Conservation (phyloP, 2,888 invertebrate genomes). For the Nomada fucata region DNA sequence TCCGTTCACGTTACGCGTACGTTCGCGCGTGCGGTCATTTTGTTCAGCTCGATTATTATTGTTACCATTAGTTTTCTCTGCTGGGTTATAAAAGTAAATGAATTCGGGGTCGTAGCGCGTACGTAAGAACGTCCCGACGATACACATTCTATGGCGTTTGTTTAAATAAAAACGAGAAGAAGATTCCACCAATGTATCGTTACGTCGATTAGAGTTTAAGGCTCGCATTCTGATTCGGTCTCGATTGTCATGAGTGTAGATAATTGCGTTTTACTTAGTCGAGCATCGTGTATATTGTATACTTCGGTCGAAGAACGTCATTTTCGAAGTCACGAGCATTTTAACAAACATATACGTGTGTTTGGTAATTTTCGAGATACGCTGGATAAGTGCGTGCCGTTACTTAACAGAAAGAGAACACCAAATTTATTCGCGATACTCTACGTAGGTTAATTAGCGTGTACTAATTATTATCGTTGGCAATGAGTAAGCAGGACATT, state of each 20-base stretch:
- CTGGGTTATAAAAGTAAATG: constrained; percentile 5
- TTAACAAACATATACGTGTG: background rate
- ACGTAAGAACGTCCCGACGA: constrained; percentile 6
- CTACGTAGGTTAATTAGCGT: constrained; percentile 9
- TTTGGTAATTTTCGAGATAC: constrained; percentile 4
- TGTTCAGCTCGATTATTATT: constrained; percentile 11
- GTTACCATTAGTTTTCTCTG: background rate
- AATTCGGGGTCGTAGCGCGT: constrained; percentile 10
- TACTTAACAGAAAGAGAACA: background rate
- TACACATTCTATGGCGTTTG: constrained; percentile 26
- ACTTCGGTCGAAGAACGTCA: background rate
- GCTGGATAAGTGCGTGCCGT: background rate
- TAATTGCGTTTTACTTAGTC: background rate
- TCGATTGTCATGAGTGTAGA: background rate
- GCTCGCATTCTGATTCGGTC: constrained; percentile 4
- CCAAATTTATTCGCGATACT: constrained; percentile 21
- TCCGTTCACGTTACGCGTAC: constrained; percentile 51
- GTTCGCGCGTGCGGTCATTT: constrained; percentile 1
- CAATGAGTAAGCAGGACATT: constrained; percentile 11
- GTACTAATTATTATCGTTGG: constrained; percentile 19
- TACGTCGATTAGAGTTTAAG: constrained; percentile 28
- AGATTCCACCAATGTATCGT: constrained; percentile 16
- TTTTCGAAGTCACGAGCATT: background rate
- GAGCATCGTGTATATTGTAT: constrained; percentile 1
- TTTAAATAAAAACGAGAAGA: background rate